Base-by-base conservation (phyloP, 1,140 invertebrate species). In the Zaprionus ghesquierei region DNA sequence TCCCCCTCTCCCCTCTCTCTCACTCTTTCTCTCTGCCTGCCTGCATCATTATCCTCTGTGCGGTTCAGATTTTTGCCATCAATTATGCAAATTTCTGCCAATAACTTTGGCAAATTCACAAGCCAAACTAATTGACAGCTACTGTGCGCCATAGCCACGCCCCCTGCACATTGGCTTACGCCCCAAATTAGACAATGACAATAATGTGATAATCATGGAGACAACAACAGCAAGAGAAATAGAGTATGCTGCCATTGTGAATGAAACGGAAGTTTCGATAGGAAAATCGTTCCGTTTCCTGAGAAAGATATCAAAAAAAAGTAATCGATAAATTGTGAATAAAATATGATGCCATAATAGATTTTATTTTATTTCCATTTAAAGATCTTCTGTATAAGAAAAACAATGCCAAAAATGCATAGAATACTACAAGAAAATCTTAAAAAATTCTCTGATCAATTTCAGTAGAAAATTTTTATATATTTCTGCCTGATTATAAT, bases 41-140 rank as follows among this genome's bases (percentile, higher is more conserved):
- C 55, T 18, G 6, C 59, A 61, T 70, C 31, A 31, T 22, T 23
- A 27, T 35, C 62, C 49, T 63, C 63, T 77, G 56, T 49, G 58
- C n/a, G 50, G 9, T 8, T 0, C 35, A 41, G 71, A 74, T 84
- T 89, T 81, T 81, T 71, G 63, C 72, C 84, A 89, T 90, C 80
- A 90, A 90, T 90, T 90, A 90, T 90, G 89, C 73, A 90, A 90
- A 90, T 90, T 85, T 76, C 70, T 68, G 89, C 75, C 85, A 89
- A 90, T 90, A 90, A 90, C 63, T 90, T 90, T 90, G 68, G 75
- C 74, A 87, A 85, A 85, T 86, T 87, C 82, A 81, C 84, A 79
- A 80, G 69, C 69, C 75, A 70, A 65, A 64, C 60, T 89, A 89
- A 89, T 89, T 89, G 84, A 84, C 84, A 89, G 85, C 84, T 89